Conservation (phyloP, 2,113 vertebrate species). For the Synodontis membranacea region DNA sequence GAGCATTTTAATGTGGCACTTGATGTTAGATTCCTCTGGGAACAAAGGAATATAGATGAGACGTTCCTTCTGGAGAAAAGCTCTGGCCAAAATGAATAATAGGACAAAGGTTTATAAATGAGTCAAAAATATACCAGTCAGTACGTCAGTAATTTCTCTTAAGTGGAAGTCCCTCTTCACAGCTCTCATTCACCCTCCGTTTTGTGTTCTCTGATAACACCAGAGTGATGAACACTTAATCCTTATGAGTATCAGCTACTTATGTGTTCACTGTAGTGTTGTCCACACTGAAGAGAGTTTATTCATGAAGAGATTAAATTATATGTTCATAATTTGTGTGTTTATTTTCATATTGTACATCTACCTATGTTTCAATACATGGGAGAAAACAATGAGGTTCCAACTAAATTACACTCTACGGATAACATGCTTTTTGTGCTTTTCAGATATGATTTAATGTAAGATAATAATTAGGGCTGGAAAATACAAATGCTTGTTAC, state of each 20-base stretch:
- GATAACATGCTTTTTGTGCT: background rate
- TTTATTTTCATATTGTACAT: background rate
- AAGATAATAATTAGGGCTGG: background rate
- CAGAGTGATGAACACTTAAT: background rate
- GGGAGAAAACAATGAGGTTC: background rate
- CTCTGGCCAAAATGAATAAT: background rate
- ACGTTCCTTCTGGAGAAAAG: background rate
- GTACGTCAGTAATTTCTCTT: background rate
- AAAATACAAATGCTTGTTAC: background rate
- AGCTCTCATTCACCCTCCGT: background rate
- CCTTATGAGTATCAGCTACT: background rate
- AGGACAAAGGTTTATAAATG: background rate
- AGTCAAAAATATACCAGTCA: conserved; percentile 5
- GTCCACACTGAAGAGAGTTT: conserved; percentile 7
- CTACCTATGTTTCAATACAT: background rate
- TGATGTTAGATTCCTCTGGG: background rate
- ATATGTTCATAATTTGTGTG: background rate
- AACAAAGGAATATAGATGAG: background rate
- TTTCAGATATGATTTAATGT: background rate
- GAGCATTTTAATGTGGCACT: background rate
- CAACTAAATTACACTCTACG: background rate
- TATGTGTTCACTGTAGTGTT: conserved; percentile 23
- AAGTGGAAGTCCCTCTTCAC: background rate
- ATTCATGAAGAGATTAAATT: background rate
- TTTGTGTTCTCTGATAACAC: background rate